These are phyloP conservation scores for Pelobates fuscus DNA, from an alignment of 2,113 vertebrate species.

Conservation along the genomic window DNA sequence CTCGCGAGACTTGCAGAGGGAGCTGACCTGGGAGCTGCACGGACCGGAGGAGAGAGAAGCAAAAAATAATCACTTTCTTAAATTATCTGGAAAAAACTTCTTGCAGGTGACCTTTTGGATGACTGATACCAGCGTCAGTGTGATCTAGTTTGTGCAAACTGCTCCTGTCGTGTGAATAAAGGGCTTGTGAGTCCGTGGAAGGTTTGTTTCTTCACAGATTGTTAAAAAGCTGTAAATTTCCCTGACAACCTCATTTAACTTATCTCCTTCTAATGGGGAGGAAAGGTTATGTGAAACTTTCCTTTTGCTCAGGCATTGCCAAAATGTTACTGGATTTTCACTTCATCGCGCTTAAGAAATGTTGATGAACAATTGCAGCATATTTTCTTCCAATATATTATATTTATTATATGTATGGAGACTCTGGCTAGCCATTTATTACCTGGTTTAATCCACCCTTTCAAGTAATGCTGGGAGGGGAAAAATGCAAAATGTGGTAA, in stretches of 20 bases:
- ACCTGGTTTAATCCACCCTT: background rate
- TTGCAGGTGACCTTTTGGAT: no score
- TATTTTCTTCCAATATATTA: background rate
- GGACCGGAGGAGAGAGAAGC: no score
- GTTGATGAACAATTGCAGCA: background rate
- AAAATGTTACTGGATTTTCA: slow-evolving; percentile 2
- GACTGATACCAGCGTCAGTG: background rate
- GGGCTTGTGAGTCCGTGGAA: background rate
- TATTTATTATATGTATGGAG: no score
- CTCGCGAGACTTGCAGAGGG: no score
- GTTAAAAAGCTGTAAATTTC: slow-evolving; percentile 1
- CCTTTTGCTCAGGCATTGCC: slow-evolving; percentile 13
- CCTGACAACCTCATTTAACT: background rate
- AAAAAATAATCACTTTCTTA: no score
- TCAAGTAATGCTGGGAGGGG: no score
- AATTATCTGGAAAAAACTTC: no score
- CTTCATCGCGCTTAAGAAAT: background rate
- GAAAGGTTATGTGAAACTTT: slow-evolving; percentile 20
- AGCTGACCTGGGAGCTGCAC: no score
- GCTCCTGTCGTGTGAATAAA: background rate
- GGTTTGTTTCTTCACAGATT: background rate
- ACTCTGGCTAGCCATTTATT: background rate
- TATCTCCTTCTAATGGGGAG: background rate
- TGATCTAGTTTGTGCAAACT: background rate
- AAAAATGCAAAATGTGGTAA: no score